Evolutionary conservation across 2,797 vertebrate species (phyloP).

Genomic region (Odontamblyopus lacepedii): DNA sequence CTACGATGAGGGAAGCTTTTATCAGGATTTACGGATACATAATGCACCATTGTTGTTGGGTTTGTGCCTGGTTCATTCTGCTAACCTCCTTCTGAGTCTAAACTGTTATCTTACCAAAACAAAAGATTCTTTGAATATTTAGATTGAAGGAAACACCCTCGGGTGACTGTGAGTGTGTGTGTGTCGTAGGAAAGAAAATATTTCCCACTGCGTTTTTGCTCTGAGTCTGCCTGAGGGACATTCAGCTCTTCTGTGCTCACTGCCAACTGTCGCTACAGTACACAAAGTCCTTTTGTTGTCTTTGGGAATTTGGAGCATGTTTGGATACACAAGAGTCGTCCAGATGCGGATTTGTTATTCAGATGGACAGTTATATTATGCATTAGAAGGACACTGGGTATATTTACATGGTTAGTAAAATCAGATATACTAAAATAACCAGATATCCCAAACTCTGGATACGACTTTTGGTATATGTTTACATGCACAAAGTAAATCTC

Average conservation of each 20-base stretch:
- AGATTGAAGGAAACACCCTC: constrained; percentile 60
- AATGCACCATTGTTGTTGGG: constrained; percentile 38
- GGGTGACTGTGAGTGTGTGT: constrained; percentile 43
- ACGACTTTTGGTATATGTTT: no score
- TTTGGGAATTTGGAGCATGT: constrained; percentile 10
- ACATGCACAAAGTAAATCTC: no score
- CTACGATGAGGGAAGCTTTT: constrained; percentile 18
- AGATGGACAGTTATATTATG: constrained; percentile 8
- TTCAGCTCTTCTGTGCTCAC: constrained; percentile 32
- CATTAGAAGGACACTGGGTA: constrained; percentile 6
- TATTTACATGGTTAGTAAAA: no score
- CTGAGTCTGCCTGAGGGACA: constrained; percentile 44
- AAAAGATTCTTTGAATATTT: constrained; percentile 69
- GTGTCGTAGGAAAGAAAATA: constrained; percentile 61
- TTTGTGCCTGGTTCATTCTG: constrained; percentile 32
- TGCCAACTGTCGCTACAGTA: constrained; percentile 44
- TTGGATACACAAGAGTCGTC: constrained; percentile 20
- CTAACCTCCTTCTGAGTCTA: constrained; percentile 36
- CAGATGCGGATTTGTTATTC: constrained; percentile 1
- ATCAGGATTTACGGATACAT: constrained; percentile 28
- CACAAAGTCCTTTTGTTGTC: constrained; percentile 52
- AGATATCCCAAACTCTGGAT: no score
- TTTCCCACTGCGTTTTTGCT: constrained; percentile 49
- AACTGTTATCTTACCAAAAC: constrained; percentile 69
- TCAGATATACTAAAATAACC: no score